Evolutionary conservation across 2,888 invertebrate genomes (phyloP).

Genomic region (Sepioteuthis lessoniana): DNA sequence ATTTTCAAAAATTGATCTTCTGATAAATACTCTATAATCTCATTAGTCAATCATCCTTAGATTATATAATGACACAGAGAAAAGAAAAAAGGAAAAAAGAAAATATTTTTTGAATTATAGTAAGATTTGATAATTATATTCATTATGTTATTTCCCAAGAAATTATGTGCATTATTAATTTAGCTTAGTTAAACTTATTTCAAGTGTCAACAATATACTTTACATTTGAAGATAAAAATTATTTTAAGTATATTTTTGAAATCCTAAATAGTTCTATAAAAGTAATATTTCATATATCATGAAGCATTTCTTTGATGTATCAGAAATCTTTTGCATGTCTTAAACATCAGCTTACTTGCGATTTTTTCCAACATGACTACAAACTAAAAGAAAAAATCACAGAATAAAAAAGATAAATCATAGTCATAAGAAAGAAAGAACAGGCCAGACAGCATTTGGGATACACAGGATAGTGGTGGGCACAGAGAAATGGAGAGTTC

Average conservation of each 20-base stretch:
- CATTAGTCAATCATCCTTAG: too few species aligned
- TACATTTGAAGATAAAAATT: neutral
- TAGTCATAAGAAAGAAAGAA: neutral
- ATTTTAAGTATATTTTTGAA: neutral
- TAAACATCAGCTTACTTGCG: neutral
- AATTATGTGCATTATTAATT: too few species aligned
- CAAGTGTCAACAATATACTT: neutral
- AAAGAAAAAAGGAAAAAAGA: too few species aligned
- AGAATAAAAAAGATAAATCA: neutral
- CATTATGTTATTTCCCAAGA: neutral
- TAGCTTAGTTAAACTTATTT: neutral
- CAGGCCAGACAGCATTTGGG: conserved; percentile 24
- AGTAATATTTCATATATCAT: neutral
- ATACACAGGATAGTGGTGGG: conserved; percentile 17
- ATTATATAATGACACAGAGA: too few species aligned
- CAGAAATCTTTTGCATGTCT: conserved; percentile 18
- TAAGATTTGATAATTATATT: neutral
- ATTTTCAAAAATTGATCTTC: too few species aligned
- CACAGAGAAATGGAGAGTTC: conserved; percentile 14
- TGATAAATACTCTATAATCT: too few species aligned
- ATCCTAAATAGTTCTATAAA: neutral
- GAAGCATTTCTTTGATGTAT: conserved; percentile 1
- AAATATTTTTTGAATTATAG: too few species aligned
- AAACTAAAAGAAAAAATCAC: conserved; percentile 23
- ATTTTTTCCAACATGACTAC: conserved; percentile 6